Evolutionary conservation across 2,888 invertebrate genomes (phyloP), one percentile per base, ranked within the genome.

Genomic region (Harpalus rufipes): DNA sequence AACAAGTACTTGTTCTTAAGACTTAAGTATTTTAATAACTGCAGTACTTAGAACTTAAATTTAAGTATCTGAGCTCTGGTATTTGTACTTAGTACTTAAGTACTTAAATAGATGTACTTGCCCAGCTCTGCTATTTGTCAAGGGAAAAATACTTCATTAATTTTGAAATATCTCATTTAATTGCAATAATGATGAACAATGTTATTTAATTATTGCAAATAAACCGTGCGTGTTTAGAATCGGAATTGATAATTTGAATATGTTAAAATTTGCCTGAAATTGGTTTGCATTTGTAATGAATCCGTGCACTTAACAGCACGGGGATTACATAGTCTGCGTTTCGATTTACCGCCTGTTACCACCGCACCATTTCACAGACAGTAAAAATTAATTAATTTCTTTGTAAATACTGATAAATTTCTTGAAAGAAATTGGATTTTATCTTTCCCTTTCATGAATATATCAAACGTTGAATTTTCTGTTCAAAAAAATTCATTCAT

Each of bases 211-310:
- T 32, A 32, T 32, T 10, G 44, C 8, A 51, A 51, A 51, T 51
- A 51, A 51, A 51, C 44, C 44, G 44, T 51, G 44, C 44, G 44
- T 51, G 44, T 51, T 51, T 51, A 12, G 44, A 51, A 51, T 51
- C 44, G 44, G 44, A 12, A 51, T 51, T 51, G 44, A 51, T 51
- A 51, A 51, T 51, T 51, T 51, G 44, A 51, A 51, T 51, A 51
- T 51, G 44, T 51, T 51, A 51, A 51, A 51, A 51, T 51, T 51
- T 51, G 44, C 44, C 44, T 51, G 10, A 51, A 51, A 51, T 51
- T 51, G 44, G 44, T 51, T 51, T 51, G 44, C 44, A 51, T 51
- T 51, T 51, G 44, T 51, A 51, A 51, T 51, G 44, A 51, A 51
- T 51, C 44, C 12, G 10, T 51, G 44, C 44, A 51, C 44, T 51